Percentiles rank a stretch among this genome's conserved stretches.
These are phyloP conservation scores for Hippocampus mohnikei DNA, from an alignment of 2,113 vertebrate genomes.

Conservation along the genomic window DNA sequence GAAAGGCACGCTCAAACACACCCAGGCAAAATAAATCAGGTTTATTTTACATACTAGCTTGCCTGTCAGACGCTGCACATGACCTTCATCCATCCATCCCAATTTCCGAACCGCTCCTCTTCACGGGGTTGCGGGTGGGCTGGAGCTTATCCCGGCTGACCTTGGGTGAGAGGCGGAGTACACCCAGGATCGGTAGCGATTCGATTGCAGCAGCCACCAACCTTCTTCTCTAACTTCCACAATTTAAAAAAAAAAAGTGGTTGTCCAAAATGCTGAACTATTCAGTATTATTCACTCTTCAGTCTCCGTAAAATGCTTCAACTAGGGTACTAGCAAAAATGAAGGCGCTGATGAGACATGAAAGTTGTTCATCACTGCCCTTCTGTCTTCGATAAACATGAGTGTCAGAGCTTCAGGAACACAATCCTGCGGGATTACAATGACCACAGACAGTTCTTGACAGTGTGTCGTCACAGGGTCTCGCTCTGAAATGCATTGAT, in stretches of 20 bases:
- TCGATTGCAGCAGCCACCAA: not conserved
- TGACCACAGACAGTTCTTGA: conserved; percentile 16
- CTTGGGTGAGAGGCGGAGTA: not conserved
- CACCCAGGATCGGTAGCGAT: not conserved
- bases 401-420: conserved; percentile 39
- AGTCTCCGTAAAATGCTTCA: not conserved
- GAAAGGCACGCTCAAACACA: not conserved
- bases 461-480: conserved; percentile 1
- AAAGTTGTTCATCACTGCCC: conserved; percentile 36
- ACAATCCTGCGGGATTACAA: conserved; percentile 18
- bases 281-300: not conserved
- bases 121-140: not conserved
- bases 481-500: conserved; percentile 47
- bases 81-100: not conserved
- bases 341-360: conserved; percentile 26
- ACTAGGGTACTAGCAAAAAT: not conserved
- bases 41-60: not conserved
- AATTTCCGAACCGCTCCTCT: not conserved
- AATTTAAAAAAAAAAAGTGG: not conserved
- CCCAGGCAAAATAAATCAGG: not conserved
- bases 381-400: conserved; percentile 43
- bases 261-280: not conserved
- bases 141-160: not conserved
- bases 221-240: too few relatives aligned
- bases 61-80: not conserved